Evolutionary conservation across 2,888 invertebrate species (phyloP), one percentile per base, ranked within the genome.

Genomic region (Digitonthophagus gazella): DNA sequence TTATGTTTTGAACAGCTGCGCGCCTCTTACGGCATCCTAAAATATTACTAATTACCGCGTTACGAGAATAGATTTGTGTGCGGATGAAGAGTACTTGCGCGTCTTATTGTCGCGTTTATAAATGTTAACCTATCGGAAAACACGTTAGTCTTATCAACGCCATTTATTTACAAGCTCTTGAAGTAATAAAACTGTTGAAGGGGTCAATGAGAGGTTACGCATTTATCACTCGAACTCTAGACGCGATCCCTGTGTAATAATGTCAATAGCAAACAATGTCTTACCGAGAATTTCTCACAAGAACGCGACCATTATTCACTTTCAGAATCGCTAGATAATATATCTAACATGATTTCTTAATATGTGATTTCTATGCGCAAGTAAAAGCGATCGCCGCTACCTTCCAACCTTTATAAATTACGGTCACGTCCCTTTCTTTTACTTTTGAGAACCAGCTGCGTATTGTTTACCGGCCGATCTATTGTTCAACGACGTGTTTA

Each of bases 1-100:
- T 61, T 61, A 18, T 61, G 61, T 19, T 61, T 61, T 61, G 61
- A 61, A 20, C 61, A 61, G 61, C 61, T 61, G 61, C 61, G 61
- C 61, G 16, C 18, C n/a, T 18, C 19, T 20, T 19, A 15, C 61
- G 18, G 18, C 14, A 61, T 61, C 61, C 18, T 19, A 61, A 61
- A 61, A 61, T 61, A 61, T 61, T 61, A 61, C 61, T 61, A 61
- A 61, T 61, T 61, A 19, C 61, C 14, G 61, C 61, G 28, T 44
- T 44, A 44, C 28, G 28, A 44, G 28, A 44, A 44, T 44, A 44
- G 28, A 44, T 44, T 44, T 44, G 8, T 44, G 28, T 11, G 28
- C 28, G 28, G 11, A 44, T 44, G 28, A 44, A 44, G 11, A 8
- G 8, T 44, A 44, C 11, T 44, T 44, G 11, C 6, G 8, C 8